Conservation (phyloP, 2,113 vertebrate species). For the Toxotes jaculatrix region DNA sequence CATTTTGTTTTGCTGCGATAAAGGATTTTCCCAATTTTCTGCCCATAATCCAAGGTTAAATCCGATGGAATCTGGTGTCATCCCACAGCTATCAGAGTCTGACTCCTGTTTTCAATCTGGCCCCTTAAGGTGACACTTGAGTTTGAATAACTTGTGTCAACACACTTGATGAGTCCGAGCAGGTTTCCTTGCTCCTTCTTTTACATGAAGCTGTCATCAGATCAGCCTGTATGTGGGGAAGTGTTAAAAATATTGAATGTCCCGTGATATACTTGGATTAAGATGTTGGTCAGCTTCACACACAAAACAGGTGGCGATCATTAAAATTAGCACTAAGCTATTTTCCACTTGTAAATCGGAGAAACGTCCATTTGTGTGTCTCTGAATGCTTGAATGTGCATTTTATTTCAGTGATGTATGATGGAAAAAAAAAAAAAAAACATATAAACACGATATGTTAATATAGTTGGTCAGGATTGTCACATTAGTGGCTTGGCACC, state of each 20-base stretch:
- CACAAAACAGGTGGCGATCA: not conserved
- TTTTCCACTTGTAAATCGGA: not conserved
- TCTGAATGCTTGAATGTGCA: not conserved
- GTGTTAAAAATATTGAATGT: conserved; percentile 10
- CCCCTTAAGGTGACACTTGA: not conserved
- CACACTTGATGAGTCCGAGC: not conserved
- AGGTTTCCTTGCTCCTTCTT: not conserved
- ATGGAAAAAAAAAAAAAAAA: conserved; percentile 6
- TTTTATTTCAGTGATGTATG: conserved; percentile 20
- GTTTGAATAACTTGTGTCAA: not conserved
- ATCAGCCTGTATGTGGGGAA: not conserved
- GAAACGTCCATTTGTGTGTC: not conserved
- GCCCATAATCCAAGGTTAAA: not conserved
- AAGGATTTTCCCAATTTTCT: not conserved
- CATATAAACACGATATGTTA: not conserved
- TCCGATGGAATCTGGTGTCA: too few species aligned
- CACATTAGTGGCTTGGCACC: conserved; percentile 18
- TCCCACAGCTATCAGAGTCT: too few species aligned
- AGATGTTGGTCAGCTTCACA: not conserved
- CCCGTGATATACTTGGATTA: not conserved
- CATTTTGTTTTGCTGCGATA: not conserved
- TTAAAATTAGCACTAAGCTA: not conserved
- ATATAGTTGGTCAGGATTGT: not conserved
- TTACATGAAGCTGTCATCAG: conserved; percentile 25
- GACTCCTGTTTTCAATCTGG: not conserved